These are phyloP conservation scores for Knipowitschia caucasica DNA, from an alignment of 2,797 vertebrate genomes.

Conservation along the genomic window DNA sequence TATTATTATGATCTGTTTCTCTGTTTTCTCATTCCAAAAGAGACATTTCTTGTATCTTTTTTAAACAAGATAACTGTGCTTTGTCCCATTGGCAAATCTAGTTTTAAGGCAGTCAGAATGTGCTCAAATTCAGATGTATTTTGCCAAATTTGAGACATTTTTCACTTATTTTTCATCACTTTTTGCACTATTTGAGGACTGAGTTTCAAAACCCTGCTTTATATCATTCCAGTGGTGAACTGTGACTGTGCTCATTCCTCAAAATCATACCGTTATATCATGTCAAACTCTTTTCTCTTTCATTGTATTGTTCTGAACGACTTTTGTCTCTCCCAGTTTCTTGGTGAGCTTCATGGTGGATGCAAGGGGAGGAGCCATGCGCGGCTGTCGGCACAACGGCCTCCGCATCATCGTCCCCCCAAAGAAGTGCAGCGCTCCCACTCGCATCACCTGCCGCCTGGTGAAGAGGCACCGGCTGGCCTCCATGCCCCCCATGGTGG, in stretches of 20 bases:
- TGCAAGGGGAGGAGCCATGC: constrained; percentile 94
- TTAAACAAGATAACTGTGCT: no score
- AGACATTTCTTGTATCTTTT: no score
- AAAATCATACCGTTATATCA: background rate
- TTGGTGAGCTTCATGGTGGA: constrained; percentile 99
- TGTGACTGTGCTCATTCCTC: background rate
- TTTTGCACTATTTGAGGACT: no score
- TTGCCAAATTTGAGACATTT: no score
- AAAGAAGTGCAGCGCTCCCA: constrained; percentile 93
- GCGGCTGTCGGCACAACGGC: constrained; percentile 94
- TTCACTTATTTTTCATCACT: no score
- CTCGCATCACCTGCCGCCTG: constrained; percentile 91
- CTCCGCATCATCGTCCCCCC: constrained; percentile 95
- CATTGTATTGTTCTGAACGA: background rate
- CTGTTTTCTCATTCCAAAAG: no score
- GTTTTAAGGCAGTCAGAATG: no score
- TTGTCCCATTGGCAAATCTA: no score
- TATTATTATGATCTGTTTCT: no score
- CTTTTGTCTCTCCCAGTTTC: constrained; percentile 76
- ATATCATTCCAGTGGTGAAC: background rate
- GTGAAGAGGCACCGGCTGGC: constrained; percentile 95
- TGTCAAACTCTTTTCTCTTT: background rate
- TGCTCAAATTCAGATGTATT: no score
- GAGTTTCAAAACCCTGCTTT: no score
- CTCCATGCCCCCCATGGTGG: constrained; percentile 96